Evolutionary conservation across 2,797 vertebrate genomes (phyloP), one percentile per base, ranked within the genome.

Genomic region (Siniperca obscura): DNA sequence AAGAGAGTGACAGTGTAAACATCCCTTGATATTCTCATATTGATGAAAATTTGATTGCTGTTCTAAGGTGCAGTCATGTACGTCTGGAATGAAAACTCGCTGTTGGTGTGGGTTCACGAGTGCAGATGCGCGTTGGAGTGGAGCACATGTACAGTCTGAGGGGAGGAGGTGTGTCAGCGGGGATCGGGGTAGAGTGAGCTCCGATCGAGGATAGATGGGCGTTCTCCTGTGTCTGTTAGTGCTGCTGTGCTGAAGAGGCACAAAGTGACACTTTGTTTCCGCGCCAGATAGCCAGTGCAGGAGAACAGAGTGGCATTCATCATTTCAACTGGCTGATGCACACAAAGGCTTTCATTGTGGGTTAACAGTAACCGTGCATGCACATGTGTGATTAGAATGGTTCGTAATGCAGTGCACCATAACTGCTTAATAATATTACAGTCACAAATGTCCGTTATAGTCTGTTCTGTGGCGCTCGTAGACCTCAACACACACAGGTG

Each of bases 191-290:
- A 52, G 86, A 38, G 74, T 56, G 75, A 79, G 78, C 36, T 76
- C 76, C 67, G 82, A 85, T 84, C 25, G 66, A 82, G 40, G 87
- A 82, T 88, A 88, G 88, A 86, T 76, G 76, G 86, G 76, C 60
- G 67, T 90, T 87, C 87, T 90, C 84, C 84, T 90, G 86, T 92
- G 88, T 92, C 86, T 90, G 88, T 88, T 92, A 86, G 93, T 87
- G 90, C 90, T 89, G 84, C 91, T 87, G 87, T 86, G 91, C 92
- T 89, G 91, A 92, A 88, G 91, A 94, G 85, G 89, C 90, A 96
- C 95, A 96, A 94, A 95, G 94, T 93, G 89, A 84, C 92, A 94
- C 95, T 94, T 93, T 96, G 96, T 96, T 92, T 90, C 91, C 52
- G 62, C 59, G 85, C 92, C 93, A 91, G 91, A 91, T 83, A 87